These are phyloP conservation scores for Lemur catta DNA, from an alignment of 2,797 vertebrate genomes.

Conservation along the genomic window DNA sequence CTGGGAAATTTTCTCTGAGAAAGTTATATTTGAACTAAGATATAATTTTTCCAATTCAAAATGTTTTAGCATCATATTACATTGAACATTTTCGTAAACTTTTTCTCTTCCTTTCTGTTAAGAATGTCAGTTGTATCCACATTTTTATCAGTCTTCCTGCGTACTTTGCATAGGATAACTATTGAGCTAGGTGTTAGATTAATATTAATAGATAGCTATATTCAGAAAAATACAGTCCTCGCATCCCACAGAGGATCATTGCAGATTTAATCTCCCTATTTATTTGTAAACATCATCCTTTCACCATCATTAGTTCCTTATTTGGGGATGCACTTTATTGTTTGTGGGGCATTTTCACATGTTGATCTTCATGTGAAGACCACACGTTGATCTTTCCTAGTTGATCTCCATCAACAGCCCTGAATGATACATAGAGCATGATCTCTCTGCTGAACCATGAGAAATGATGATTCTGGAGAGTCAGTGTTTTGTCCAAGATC, in stretches of 20 bases:
- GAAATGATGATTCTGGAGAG: background rate
- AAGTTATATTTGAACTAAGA: conserved; percentile 21
- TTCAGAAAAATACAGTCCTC: background rate
- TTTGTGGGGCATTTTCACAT: background rate
- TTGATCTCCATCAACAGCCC: background rate
- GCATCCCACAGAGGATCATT: background rate
- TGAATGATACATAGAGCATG: background rate
- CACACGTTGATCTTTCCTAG: background rate
- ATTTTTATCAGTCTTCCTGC: background rate
- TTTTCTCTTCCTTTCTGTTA: background rate
- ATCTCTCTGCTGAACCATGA: background rate
- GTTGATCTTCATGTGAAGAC: background rate
- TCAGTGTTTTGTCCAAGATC: background rate
- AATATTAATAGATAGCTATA: background rate
- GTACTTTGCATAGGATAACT: background rate
- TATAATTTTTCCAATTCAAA: conserved; percentile 40
- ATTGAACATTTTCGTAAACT: background rate
- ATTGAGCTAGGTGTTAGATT: background rate
- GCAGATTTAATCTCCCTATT: background rate
- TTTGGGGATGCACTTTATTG: background rate
- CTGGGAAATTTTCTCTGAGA: conserved; percentile 23
- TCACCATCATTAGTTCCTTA: background rate
- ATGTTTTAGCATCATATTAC: background rate
- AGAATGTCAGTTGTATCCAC: background rate
- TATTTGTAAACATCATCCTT: background rate